Base-by-base conservation (phyloP, 2,888 invertebrate species). In the Pandemis corylana region DNA sequence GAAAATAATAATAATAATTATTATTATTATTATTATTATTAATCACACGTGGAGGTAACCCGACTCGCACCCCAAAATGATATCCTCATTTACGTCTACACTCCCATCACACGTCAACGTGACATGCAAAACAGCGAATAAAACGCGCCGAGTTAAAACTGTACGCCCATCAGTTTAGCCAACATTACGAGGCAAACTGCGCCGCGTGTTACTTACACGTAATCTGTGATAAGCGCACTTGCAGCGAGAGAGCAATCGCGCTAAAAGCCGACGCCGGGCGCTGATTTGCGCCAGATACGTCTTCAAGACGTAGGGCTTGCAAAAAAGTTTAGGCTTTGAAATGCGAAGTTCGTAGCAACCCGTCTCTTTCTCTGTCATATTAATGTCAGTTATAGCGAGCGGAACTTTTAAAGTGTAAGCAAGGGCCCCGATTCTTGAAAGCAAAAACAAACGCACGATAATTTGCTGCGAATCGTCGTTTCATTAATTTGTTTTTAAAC, bases 241-340 rank as follows among this genome's bases (percentile, higher is more conserved):
- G 61, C 36, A 20, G 10, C 20, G 53, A 70, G 69, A 69, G 71
- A 76, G 72, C 72, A 76, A 76, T 76, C 76, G 76, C 66, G 72
- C 76, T 76, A 69, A 72, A 76, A 76, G 72, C 76, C 69, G 68
- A 42, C 63, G 28, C 28, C 28, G 71, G 49, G 63, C 63, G 64
- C 68, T 76, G 76, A 72, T 72, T 72, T 61, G 61, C 44, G 59
- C 65, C 28, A 61, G 69, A 63, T 68, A 65, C 9, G 59, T 42
- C 73, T 74, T 74, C 69, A 69, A 74, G 73, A 74, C 28, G 68
- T 59, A 64, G 51, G 12, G 64, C 20, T 49, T 46, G 69, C 64
- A 72, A 41, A 73, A 64, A 64, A 44, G 20, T 1, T 13, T 7
- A 36, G 4, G 4, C 28, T n/a, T 61, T 2, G 28, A 36, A 36